Conservation (phyloP, 2,113 vertebrate species). For the Serinus canaria region DNA sequence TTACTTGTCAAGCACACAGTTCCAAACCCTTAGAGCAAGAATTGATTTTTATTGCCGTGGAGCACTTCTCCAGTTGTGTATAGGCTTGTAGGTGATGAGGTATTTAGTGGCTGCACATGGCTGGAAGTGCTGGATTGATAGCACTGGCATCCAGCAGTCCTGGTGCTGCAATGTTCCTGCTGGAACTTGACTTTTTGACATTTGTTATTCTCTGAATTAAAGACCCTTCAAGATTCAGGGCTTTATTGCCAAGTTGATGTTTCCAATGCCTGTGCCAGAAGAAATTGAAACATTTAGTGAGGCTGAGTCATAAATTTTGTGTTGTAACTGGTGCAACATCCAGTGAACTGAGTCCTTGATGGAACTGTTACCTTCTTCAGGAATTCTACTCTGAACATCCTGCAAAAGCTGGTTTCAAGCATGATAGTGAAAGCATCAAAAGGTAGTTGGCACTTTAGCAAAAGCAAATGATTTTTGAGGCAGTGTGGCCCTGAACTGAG, state of each 20-base stretch:
- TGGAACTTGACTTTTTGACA: neutral
- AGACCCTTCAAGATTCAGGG: neutral
- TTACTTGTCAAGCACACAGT: neutral
- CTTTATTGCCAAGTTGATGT: neutral
- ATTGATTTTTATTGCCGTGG: neutral
- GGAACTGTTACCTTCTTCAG: neutral
- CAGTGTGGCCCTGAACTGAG: neutral
- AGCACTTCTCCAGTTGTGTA: neutral
- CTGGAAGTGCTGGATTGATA: neutral
- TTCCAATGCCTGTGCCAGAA: conserved; percentile 1
- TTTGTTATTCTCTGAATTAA: conserved; percentile 27
- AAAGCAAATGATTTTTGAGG: neutral
- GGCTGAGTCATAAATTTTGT: neutral
- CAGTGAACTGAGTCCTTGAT: neutral
- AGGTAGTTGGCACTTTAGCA: neutral
- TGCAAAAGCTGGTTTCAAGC: neutral
- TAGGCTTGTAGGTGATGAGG: neutral
- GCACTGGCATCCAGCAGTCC: neutral
- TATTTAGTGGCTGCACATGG: neutral
- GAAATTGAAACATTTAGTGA: neutral
- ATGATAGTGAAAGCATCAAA: neutral
- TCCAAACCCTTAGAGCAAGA: neutral
- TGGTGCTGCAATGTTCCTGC: neutral
- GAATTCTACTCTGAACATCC: neutral
- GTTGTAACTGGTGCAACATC: neutral